phyloP scores from a whole-genome alignment of 2,888 invertebrate genomes.

The Noctua pronuba region DNA sequence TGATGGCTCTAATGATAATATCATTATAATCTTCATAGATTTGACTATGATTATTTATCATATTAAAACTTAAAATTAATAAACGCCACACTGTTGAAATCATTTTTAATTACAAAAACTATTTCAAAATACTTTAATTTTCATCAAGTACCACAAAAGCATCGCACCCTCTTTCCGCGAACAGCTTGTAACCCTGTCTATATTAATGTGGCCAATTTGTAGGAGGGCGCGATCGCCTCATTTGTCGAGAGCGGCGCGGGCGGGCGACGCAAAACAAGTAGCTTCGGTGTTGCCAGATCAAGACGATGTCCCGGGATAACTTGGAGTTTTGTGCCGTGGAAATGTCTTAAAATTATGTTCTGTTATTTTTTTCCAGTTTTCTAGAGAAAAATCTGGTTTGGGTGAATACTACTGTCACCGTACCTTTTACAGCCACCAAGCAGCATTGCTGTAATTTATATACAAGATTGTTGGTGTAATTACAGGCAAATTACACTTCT shows the following conservation, averaged over 20 bases:
- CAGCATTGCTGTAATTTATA: not conserved
- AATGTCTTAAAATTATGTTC: constrained; percentile 33
- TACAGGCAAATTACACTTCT: not conserved
- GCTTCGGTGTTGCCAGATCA: constrained; percentile 60
- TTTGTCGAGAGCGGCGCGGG: constrained; percentile 76
- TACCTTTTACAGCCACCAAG: not conserved
- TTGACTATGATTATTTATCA: not conserved
- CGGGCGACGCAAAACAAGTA: constrained; percentile 66
- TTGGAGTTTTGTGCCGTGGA: constrained; percentile 23
- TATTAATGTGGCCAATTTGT: constrained; percentile 89
- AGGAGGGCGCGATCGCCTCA: constrained; percentile 87
- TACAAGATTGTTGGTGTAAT: not conserved
- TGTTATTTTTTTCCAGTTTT: not conserved
- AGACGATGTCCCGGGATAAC: constrained; percentile 54
- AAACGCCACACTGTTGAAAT: not conserved
- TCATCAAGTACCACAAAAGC: not conserved
- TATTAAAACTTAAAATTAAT: not conserved
- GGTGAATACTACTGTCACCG: not conserved
- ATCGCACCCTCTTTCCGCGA: constrained; percentile 64
- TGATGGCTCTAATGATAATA: not conserved
- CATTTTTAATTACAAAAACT: not conserved
- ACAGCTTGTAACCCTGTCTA: constrained; percentile 71
- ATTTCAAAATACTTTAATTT: constrained; percentile 29
- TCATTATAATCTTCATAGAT: not conserved
- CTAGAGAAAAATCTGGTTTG: not conserved